Percentiles rank a stretch among this genome's conserved stretches.
These are phyloP conservation scores for Lagenorhynchus albirostris DNA, from an alignment of 2,113 vertebrate genomes.

Conservation along the genomic window DNA sequence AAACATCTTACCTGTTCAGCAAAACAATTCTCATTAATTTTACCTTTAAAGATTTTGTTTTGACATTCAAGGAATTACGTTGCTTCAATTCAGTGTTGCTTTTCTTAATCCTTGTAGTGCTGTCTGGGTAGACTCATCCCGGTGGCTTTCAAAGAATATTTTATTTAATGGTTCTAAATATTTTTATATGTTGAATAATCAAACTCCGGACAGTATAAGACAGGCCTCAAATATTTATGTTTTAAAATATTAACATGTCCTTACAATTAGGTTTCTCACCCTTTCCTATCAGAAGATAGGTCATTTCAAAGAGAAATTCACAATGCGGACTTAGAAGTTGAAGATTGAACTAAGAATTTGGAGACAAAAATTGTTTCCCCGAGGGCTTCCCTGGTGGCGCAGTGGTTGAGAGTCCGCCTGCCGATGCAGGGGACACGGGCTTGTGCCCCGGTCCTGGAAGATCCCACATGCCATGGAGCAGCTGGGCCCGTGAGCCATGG, in stretches of 20 bases:
- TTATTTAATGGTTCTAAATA: slow-evolving; percentile 10
- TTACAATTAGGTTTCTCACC: neutral
- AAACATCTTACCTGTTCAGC: neutral
- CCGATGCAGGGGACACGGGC: no score
- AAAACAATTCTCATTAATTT: slow-evolving; percentile 33
- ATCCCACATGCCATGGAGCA: no score
- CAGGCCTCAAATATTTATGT: neutral
- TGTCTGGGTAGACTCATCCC: neutral
- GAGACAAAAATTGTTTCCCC: neutral
- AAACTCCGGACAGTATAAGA: neutral
- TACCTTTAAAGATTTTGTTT: slow-evolving; percentile 1
- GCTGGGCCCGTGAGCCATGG: no score
- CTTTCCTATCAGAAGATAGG: neutral
- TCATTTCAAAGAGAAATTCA: neutral
- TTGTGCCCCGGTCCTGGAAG: no score
- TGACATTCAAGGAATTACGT: neutral
- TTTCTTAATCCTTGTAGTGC: neutral
- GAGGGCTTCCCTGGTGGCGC: no score
- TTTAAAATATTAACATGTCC: slow-evolving; percentile 1
- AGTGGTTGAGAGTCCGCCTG: no score
- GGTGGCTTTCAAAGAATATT: neutral
- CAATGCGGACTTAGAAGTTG: neutral
- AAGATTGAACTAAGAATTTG: slow-evolving; percentile 2
- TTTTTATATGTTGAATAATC: slow-evolving; percentile 33
- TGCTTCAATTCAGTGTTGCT: neutral